Evolutionary conservation across 2,797 vertebrate species (phyloP), one percentile per base, ranked within the genome.

Genomic region (Odontamblyopus rebecca): DNA sequence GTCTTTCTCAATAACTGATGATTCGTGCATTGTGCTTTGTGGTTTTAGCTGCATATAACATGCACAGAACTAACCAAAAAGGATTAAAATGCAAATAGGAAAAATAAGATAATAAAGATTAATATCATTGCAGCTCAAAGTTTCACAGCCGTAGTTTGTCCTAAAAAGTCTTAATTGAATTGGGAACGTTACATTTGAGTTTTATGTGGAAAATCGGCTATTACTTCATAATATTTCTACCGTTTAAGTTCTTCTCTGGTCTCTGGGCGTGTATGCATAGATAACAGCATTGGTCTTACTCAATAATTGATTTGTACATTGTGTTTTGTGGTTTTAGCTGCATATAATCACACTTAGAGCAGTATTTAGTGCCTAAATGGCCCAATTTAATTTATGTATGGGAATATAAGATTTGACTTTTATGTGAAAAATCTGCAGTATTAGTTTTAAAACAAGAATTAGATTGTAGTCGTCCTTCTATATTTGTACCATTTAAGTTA

Each of bases 331-430:
- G 35, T 38, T 38, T 38, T 38, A 38, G 35, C 35, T 38, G 35
- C 35, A 38, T 38, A 38, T 35, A 35, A 6, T 35, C 35, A 35
- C 35, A 35, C 35, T 1, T 35, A 35, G 0, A 35, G 35, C 35
- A 27, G n/a, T 48, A 41, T 65, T 65, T 65, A 48, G 62, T 27
- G n/a, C n/a, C 48, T 1, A 48, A 44, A 65, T 48, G 38, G 5
- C 13, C 62, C 48, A 23, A 26, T 64, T 13, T 44, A 11, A 44
- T 64, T 64, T 41, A 41, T 44, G 19, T 38, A 35, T 7, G n/a
- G 35, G 61, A 15, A 64, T 38, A 64, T 26, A 23, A 23, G 38
- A 64, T 64, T 48, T 26, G 62, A 44, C n/a, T 64, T 26, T 63
- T 35, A 6, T 35, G 60, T 61, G 30, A n/a, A 41, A 61, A 32